Evolutionary conservation across 2,113 vertebrate species (phyloP), one percentile per base, ranked within the genome.

Genomic region (Microcebus jonahi): DNA sequence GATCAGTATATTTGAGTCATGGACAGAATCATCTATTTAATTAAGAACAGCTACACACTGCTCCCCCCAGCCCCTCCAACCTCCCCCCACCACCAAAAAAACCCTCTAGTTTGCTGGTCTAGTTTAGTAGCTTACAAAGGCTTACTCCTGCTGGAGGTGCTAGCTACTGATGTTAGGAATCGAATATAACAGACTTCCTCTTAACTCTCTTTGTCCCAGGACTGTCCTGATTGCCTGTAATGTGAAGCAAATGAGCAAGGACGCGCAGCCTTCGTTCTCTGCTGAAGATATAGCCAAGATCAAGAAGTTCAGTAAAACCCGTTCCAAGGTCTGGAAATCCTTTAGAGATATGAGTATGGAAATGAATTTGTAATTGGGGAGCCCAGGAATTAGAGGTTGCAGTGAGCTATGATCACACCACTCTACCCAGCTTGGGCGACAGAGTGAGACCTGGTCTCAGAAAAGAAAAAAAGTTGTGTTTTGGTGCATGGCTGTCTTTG

Each of bases 221-320:
- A 99, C 99, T 27, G 99, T 99, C 94, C 98, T 99, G 98, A 99
- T 99, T 0, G 99, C 99, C 82, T 99, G 99, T 91, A 98, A 99
- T 0, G 98, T 99, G 96, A 99, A 99, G 92, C 99, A 99, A 80
- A 99, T 99, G 99, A 99, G 98, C 97, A 99, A 99, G 97, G 99
- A 99, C 0, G 73, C 99, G 70, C 98, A 99, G 0, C 99, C 99
- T 4, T 96, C 97, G 15, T 99, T 99, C 97, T 99, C 99, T 0
- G 99, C 99, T 0, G 98, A 99, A 2, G 99, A 99, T 0, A 99
- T 99, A 91, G 99, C 99, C 97, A 99, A 99, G 98, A 99, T 99
- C 98, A 99, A 99, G 97, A 99, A 98, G 92, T 99, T 99, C 98
- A 99, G 99, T 97, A 99, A 98, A 97, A 98, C 94, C 10, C 99